Conservation (phyloP, 2,797 vertebrate genomes). For the Heterohyrax brucei region DNA sequence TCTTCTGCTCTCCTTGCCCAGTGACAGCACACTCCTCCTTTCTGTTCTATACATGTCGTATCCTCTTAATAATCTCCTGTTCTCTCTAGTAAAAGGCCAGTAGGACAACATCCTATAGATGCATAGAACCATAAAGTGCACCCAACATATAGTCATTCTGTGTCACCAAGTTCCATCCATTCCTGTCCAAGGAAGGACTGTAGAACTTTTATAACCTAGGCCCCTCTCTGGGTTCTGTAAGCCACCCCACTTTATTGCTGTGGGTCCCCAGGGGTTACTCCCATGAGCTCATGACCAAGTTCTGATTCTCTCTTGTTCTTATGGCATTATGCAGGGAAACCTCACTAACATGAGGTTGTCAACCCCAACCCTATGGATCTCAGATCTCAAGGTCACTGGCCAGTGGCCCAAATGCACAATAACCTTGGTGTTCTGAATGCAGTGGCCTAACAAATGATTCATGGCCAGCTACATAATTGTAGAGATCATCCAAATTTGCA, state of each 20-base stretch:
- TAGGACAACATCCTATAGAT: too few species aligned
- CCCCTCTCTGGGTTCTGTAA: background rate
- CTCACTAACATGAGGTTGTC: background rate
- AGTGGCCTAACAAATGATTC: slow-evolving; percentile 45
- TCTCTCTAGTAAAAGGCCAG: too few species aligned
- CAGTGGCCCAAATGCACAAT: background rate
- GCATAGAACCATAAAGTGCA: too few species aligned
- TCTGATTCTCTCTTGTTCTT: background rate
- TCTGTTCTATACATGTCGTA: too few species aligned
- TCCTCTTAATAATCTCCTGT: too few species aligned
- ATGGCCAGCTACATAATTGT: slow-evolving; percentile 15
- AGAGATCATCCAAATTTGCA: background rate
- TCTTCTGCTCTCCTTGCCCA: too few species aligned
- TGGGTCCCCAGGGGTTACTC: background rate
- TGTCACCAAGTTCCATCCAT: too few species aligned
- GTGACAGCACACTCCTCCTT: too few species aligned
- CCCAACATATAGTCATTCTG: too few species aligned
- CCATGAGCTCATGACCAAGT: background rate
- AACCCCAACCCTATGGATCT: background rate
- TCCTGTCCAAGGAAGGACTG: background rate
- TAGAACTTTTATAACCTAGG: background rate
- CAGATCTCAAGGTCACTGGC: slow-evolving; percentile 41
- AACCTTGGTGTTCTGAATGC: slow-evolving; percentile 20
- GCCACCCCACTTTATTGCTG: background rate
- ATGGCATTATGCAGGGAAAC: background rate